These are phyloP conservation scores for Squalus acanthias DNA, from an alignment of 2,797 vertebrate genomes.

Conservation along the genomic window DNA sequence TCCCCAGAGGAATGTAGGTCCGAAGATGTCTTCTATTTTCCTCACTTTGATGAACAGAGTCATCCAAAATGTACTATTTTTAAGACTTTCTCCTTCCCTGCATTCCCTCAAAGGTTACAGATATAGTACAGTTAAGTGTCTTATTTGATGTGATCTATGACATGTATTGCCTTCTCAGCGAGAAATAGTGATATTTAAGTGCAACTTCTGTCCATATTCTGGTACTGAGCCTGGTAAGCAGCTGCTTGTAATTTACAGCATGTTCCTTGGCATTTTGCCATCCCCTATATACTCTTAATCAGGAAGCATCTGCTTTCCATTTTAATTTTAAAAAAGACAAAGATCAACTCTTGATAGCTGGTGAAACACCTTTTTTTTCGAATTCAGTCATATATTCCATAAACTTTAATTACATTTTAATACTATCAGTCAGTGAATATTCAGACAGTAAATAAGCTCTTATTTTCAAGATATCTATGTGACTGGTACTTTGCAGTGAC, in stretches of 20 bases:
- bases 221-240: background rate
- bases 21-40: background rate
- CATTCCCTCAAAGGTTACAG: background rate
- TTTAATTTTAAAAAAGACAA: constrained; percentile 19
- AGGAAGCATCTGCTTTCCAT: constrained; percentile 31
- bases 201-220: constrained; percentile 2
- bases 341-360: background rate
- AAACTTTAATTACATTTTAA: background rate
- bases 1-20: background rate
- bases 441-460: background rate
- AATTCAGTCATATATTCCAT: background rate
- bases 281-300: background rate
- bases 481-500: background rate
- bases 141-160: background rate
- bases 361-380: background rate
- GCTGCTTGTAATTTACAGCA: constrained; percentile 27
- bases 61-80: background rate
- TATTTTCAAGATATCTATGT: background rate
- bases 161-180: background rate
- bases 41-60: background rate
- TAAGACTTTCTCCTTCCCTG: background rate
- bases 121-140: background rate
- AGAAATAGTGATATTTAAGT: background rate
- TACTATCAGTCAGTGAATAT: background rate
- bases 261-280: constrained; percentile 17